Conservation (phyloP, 2,113 vertebrate genomes). For the Myxocyprinus asiaticus region DNA sequence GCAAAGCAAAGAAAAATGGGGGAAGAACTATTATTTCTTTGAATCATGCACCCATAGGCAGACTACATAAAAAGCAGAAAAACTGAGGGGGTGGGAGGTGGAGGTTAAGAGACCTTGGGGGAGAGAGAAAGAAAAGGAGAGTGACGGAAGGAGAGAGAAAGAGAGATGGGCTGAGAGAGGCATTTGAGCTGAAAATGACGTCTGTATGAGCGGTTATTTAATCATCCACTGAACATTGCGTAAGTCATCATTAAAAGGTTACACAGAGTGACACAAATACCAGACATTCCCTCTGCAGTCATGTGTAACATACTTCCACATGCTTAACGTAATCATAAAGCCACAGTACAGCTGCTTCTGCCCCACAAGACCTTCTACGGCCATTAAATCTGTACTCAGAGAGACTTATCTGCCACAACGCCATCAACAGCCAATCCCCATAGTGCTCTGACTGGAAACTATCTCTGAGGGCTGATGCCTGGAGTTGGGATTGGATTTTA, state of each 20-base stretch:
- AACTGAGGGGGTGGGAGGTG: neutral
- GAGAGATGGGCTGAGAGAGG: too few species aligned
- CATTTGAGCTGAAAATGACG: constrained; percentile 59
- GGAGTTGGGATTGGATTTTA: neutral
- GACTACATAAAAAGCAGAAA: constrained; percentile 61
- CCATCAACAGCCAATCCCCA: constrained; percentile 1
- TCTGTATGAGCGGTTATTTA: constrained; percentile 67
- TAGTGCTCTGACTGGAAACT: neutral
- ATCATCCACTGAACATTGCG: constrained; percentile 71
- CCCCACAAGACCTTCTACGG: constrained; percentile 1
- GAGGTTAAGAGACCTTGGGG: neutral
- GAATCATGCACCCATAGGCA: constrained; percentile 43
- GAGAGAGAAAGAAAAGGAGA: neutral
- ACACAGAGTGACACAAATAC: constrained; percentile 70
- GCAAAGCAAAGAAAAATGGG: constrained; percentile 34
- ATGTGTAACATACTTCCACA: constrained; percentile 66
- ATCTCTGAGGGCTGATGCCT: neutral
- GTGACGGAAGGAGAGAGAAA: neutral
- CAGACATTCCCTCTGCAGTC: constrained; percentile 67
- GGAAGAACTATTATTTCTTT: too few species aligned
- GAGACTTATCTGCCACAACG: constrained; percentile 6
- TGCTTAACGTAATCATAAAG: constrained; percentile 13
- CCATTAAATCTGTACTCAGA: neutral
- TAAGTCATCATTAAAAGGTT: constrained; percentile 73
- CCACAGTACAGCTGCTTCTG: constrained; percentile 32